Evolutionary conservation across 2,113 vertebrate genomes (phyloP).

Genomic region (Herpetotheres cachinnans): DNA sequence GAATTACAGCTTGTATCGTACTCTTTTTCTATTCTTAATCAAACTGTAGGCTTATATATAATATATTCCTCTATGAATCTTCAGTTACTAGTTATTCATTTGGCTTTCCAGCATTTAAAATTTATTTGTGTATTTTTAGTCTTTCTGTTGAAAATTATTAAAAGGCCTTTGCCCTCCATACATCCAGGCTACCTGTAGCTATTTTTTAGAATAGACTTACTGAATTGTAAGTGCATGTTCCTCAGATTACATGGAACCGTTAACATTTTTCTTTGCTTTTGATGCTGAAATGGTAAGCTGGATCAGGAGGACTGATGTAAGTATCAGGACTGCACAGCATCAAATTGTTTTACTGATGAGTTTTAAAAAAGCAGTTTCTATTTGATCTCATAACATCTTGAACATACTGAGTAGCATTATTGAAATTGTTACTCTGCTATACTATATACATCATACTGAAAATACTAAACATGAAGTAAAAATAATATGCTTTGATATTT

Average conservation of each 20-base stretch:
- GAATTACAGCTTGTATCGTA: not conserved
- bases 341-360: not conserved
- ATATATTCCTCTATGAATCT: not conserved
- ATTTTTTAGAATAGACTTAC: not conserved
- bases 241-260: not conserved
- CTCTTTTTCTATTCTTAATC: not conserved
- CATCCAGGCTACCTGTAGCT: not conserved
- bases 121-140: not conserved
- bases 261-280: not conserved
- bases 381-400: not conserved
- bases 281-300: not conserved
- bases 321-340: not conserved
- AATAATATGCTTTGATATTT: not conserved
- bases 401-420: not conserved
- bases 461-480: not conserved
- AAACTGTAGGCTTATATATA: not conserved
- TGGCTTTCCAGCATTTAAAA: not conserved
- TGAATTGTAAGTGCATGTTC: not conserved
- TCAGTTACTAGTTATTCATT: not conserved
- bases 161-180: not conserved
- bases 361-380: not conserved
- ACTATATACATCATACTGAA: not conserved
- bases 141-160: not conserved
- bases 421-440: not conserved
- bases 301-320: not conserved